Evolutionary conservation across 2,797 vertebrate genomes (phyloP).

Genomic region (Melanotaenia maccullochi): DNA sequence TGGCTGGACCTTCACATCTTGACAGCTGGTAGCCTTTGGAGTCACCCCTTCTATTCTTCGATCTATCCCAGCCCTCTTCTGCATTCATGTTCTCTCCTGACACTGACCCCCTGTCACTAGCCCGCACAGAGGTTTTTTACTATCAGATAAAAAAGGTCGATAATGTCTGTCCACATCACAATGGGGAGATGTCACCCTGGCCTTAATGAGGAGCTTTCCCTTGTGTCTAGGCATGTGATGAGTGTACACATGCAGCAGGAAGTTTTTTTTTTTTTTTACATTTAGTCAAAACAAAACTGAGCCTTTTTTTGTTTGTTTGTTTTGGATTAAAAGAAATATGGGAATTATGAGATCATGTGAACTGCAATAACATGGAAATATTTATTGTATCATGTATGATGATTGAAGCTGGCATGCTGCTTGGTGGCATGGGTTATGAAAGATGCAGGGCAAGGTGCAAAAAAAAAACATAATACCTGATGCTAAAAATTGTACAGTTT

Average conservation of each 20-base stretch:
- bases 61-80: conserved; percentile 57
- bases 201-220: conserved; percentile 48
- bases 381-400: no score
- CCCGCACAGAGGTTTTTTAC: conserved; percentile 36
- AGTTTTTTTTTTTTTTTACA: not conserved
- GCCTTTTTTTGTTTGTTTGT: not conserved
- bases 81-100: conserved; percentile 46
- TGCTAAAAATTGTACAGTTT: no score
- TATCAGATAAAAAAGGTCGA: conserved; percentile 58
- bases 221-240: conserved; percentile 24
- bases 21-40: conserved; percentile 49
- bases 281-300: not conserved
- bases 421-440: no score
- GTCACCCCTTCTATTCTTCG: conserved; percentile 46
- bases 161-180: conserved; percentile 60
- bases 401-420: no score
- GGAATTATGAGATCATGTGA: not conserved
- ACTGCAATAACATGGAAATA: not conserved
- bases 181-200: conserved; percentile 42
- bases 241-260: not conserved
- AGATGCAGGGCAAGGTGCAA: no score
- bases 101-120: conserved; percentile 63
- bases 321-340: not conserved
- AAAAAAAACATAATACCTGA: no score
- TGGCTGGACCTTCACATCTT: conserved; percentile 19